These are phyloP conservation scores for Chromis chromis DNA, from an alignment of 2,797 vertebrate genomes.

Conservation along the genomic window DNA sequence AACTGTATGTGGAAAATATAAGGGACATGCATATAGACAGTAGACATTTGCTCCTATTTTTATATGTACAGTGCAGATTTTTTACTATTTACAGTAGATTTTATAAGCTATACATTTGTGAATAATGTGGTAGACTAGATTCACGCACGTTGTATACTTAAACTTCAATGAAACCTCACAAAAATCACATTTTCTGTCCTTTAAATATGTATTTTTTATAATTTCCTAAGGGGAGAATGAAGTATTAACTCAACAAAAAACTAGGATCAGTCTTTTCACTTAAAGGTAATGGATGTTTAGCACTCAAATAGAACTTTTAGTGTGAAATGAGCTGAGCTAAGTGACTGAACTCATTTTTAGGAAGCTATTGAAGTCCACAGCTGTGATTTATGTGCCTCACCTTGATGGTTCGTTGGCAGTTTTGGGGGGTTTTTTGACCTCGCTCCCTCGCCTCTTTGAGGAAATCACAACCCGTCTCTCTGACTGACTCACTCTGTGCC, in stretches of 20 bases:
- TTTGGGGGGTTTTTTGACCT: conserved; percentile 57
- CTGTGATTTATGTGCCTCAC: conserved; percentile 62
- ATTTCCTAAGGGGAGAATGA: background rate
- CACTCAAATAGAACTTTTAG: background rate
- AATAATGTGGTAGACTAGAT: background rate
- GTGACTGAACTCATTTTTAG: conserved; percentile 36
- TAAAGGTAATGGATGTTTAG: background rate
- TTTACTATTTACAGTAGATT: too few relatives aligned
- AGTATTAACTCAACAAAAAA: background rate
- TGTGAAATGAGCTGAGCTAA: conserved; percentile 13
- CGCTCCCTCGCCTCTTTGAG: conserved; percentile 51
- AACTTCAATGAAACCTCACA: too few relatives aligned
- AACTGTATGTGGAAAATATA: conserved; percentile 25
- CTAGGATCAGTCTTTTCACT: background rate
- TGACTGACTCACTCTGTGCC: conserved; percentile 34
- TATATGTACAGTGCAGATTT: too few relatives aligned
- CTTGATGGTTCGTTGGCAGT: conserved; percentile 63
- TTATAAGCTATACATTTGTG: background rate
- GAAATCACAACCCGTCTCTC: conserved; percentile 50
- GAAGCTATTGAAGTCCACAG: conserved; percentile 47
- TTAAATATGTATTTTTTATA: background rate
- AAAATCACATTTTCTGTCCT: background rate
- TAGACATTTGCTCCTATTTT: background rate
- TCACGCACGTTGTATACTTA: background rate
- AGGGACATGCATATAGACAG: background rate